Base-by-base conservation (phyloP, 2,113 vertebrate genomes). In the Scartelaos histophorus region DNA sequence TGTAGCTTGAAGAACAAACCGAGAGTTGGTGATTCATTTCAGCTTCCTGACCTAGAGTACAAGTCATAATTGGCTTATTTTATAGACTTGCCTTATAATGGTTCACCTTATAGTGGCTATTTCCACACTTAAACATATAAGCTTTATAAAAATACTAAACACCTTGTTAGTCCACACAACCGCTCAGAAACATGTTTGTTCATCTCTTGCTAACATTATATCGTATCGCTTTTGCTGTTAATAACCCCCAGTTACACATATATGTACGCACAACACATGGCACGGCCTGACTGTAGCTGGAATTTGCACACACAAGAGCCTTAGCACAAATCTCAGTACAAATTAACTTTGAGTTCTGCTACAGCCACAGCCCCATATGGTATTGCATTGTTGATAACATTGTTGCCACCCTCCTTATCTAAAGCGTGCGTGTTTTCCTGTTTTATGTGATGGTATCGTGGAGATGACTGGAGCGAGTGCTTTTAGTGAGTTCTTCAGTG, bases 321-420 rank as follows among this genome's bases (percentile, higher is more conserved):
- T 60, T 60, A 60, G 57, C 58, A 34, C 58, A 61, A 61, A 29
- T 61, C 58, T 61, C 58, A 13, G 58, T 61, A 61, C 58, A 61
- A 34, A 61, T 61, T 9, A 25, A 29, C 25, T 17, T 29, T 17
- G 16, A 61, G 58, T 61, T 61, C 25, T 34, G 58, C 58, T 19
- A 29, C 58, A 34, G 13, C 25, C 13, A 61, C 58, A 61, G 58
- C 58, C 58, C 58, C 58, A 61, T 61, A 61, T 34, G 58, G 24
- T 61, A 61, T 61, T 34, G 86, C 89, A 85, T 90, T 86, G 87
- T 91, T 87, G 82, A 85, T 87, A 86, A 86, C 85, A 84, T 89
- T 35, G 81, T 85, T 47, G 69, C 71, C 82, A 70, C 72, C 77
- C 75, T 64, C 79, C 69, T 70, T 71, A 45, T 78, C 75, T 77